Conservation (phyloP, 2,797 vertebrate species). For the Tiaroga cobitis region DNA sequence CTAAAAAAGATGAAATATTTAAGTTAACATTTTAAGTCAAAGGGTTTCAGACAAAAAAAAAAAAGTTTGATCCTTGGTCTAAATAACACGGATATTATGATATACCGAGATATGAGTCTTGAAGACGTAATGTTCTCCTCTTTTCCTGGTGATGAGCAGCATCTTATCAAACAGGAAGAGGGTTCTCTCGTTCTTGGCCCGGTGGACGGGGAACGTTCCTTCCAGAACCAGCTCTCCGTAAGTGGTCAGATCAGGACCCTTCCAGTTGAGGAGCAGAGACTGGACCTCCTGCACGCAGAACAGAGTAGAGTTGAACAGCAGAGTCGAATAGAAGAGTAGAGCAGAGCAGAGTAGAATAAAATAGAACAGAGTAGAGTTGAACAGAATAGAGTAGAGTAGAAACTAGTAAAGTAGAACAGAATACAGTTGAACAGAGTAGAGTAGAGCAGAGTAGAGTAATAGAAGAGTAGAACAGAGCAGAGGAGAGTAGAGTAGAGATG, state of each 20-base stretch:
- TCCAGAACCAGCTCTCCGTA: conserved; percentile 95
- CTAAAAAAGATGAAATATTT: too few species aligned
- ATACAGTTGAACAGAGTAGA: neutral
- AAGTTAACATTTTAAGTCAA: neutral
- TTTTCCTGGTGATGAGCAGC: conserved; percentile 92
- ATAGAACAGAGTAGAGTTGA: neutral
- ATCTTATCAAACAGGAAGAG: conserved; percentile 95
- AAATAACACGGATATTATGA: neutral
- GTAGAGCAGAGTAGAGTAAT: fast-evolving
- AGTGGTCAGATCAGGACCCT: conserved; percentile 91
- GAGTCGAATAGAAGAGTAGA: neutral
- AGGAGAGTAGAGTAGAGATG: neutral
- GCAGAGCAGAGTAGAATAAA: neutral
- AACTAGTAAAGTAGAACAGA: too few species aligned
- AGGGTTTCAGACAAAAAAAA: neutral
- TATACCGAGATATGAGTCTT: conserved; percentile 91
- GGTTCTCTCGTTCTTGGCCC: conserved; percentile 89
- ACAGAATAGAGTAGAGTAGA: neutral
- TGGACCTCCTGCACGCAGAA: conserved; percentile 87
- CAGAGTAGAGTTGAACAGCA: neutral
- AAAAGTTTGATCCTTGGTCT: neutral
- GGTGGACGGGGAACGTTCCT: conserved; percentile 91
- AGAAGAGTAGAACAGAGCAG: neutral
- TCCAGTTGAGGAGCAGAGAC: conserved; percentile 96
- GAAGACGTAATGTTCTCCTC: conserved; percentile 92